These are phyloP conservation scores for Calameuta pallipes DNA, from an alignment of 2,888 invertebrate species.

Conservation along the genomic window DNA sequence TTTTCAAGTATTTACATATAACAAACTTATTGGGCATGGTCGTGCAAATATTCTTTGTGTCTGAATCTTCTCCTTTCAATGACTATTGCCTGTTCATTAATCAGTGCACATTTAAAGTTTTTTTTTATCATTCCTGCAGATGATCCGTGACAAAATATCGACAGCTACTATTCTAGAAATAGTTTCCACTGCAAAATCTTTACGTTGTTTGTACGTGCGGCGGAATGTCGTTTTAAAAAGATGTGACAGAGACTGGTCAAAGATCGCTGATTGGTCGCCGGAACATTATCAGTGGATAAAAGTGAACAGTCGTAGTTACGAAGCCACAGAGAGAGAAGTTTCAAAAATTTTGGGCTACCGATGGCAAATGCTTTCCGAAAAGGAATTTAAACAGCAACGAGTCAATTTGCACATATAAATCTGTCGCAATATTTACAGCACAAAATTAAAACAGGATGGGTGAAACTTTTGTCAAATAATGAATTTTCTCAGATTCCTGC, in stretches of 20 bases:
- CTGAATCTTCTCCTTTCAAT: background rate
- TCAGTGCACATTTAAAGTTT: conserved; percentile 13
- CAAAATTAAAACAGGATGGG: background rate
- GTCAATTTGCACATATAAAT: conserved; percentile 59
- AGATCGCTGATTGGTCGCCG: conserved; percentile 74
- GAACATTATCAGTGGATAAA: conserved; percentile 77
- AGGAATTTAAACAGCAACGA: conserved; percentile 71
- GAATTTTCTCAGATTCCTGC: background rate
- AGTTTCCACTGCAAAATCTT: conserved; percentile 73
- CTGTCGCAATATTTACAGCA: background rate
- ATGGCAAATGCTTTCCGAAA: conserved; percentile 78
- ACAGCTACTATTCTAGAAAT: conserved; percentile 80
- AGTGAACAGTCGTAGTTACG: conserved; percentile 73
- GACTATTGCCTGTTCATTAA: background rate
- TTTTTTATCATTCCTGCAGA: conserved; percentile 62
- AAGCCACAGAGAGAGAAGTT: conserved; percentile 75
- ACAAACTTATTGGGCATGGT: background rate
- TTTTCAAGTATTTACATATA: background rate
- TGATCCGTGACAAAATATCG: conserved; percentile 81
- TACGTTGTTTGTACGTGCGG: conserved; percentile 75
- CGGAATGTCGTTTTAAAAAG: conserved; percentile 78
- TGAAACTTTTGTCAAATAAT: background rate
- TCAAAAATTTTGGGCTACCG: conserved; percentile 74
- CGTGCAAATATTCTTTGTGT: background rate
- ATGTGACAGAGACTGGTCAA: conserved; percentile 75